Percentiles rank a stretch among this genome's conserved stretches.
phyloP scores from a whole-genome alignment of 1,140 invertebrate species.

The Camponotus vicinus region DNA sequence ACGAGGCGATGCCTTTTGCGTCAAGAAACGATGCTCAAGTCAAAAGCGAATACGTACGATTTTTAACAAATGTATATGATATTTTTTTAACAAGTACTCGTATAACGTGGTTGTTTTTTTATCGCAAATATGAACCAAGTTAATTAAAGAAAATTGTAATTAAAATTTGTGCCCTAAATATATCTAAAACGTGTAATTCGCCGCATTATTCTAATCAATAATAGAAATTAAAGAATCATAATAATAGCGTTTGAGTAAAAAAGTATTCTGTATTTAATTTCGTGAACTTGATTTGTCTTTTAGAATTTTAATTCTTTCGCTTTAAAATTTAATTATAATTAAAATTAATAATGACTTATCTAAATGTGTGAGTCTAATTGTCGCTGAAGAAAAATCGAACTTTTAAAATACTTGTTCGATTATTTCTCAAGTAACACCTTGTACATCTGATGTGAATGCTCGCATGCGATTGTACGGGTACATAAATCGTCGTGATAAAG shows the following conservation, averaged over 20 bases:
- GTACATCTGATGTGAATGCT: slow-evolving; percentile 3
- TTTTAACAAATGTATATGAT: neutral
- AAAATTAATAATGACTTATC: neutral
- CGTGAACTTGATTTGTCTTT: neutral
- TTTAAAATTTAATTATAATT: neutral
- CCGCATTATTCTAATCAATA: neutral
- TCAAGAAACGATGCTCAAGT: neutral
- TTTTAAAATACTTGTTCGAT: neutral
- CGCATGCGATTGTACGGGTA: slow-evolving; percentile 25
- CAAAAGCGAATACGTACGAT: neutral
- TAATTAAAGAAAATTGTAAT: neutral
- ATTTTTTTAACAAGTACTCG: neutral
- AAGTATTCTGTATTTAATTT: neutral
- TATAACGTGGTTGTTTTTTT: neutral
- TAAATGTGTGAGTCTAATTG: neutral
- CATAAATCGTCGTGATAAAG: slow-evolving; percentile 72
- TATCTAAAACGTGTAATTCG: neutral
- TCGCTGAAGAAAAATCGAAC: neutral
- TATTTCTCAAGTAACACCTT: neutral
- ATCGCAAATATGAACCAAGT: neutral
- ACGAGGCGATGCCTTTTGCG: neutral
- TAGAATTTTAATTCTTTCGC: neutral
- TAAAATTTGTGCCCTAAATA: neutral
- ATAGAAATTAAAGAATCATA: neutral
- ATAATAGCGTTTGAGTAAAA: neutral